Conservation (phyloP, 2,113 vertebrate genomes). For the Cisticola juncidis region DNA sequence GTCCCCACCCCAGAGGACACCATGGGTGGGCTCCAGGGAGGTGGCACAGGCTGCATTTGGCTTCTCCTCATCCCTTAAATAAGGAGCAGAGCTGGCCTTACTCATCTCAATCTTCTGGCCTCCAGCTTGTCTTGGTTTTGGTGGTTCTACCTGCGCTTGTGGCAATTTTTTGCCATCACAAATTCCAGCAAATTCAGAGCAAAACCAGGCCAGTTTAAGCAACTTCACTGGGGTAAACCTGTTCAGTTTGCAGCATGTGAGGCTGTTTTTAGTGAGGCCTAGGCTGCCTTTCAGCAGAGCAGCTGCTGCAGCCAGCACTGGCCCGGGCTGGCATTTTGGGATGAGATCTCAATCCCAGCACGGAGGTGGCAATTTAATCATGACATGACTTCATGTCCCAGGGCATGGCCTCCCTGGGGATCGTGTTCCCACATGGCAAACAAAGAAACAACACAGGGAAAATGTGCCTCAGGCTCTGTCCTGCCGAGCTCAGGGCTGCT, state of each 20-base stretch:
- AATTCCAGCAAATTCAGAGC: background rate
- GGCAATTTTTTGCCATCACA: background rate
- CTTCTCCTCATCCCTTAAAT: background rate
- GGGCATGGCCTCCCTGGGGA: background rate
- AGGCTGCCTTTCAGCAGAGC: background rate
- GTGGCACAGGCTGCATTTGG: background rate
- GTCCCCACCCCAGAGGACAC: background rate
- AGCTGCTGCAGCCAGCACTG: background rate
- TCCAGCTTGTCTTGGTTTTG: background rate
- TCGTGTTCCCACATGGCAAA: conserved; percentile 24
- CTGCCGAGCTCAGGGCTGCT: background rate
- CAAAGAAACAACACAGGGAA: background rate
- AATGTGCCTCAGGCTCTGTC: background rate
- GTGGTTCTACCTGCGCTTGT: background rate
- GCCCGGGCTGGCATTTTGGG: background rate
- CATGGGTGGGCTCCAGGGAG: background rate
- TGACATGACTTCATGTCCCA: background rate
- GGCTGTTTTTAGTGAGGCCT: background rate
- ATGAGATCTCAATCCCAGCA: background rate
- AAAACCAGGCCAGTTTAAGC: background rate
- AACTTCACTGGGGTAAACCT: background rate
- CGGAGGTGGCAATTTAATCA: conserved; percentile 28
- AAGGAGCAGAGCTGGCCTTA: background rate
- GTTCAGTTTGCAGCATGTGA: background rate
- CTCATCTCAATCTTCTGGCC: background rate